phyloP scores from a whole-genome alignment of 2,113 vertebrate species.

The Ammodytes dubius region DNA sequence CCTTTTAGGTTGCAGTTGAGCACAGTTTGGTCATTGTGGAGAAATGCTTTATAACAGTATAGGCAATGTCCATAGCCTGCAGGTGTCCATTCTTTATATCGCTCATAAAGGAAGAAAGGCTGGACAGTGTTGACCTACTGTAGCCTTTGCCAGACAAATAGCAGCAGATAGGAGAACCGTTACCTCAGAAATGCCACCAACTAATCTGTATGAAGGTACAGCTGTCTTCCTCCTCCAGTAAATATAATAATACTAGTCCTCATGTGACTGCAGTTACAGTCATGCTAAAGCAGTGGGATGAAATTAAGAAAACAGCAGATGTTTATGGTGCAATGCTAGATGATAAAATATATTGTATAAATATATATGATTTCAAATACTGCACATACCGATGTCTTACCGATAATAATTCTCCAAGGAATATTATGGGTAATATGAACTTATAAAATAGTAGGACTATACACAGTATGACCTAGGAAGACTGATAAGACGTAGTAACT shows the following conservation, averaged over 20 bases:
- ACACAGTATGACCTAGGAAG: neutral
- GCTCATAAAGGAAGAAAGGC: slow-evolving; percentile 58
- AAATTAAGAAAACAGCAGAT: slow-evolving; percentile 52
- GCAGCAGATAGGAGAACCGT: slow-evolving; percentile 74
- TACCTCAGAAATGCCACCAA: slow-evolving; percentile 88
- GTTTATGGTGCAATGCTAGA: neutral
- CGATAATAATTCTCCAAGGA: neutral
- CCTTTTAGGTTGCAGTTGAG: slow-evolving; percentile 20
- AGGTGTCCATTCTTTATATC: slow-evolving; percentile 50
- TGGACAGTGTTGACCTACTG: slow-evolving; percentile 7
- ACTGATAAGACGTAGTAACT: neutral
- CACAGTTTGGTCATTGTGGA: slow-evolving; percentile 18
- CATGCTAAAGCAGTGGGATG: slow-evolving; percentile 48
- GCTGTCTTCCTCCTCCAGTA: slow-evolving; percentile 86
- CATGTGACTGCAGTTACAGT: slow-evolving; percentile 18
- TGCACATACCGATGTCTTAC: neutral
- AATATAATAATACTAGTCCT: neutral
- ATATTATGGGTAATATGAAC: neutral
- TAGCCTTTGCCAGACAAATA: slow-evolving; percentile 60
- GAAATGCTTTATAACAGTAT: slow-evolving; percentile 9
- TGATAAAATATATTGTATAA: slow-evolving; percentile 2
- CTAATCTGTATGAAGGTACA: slow-evolving; percentile 86
- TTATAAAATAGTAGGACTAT: neutral
- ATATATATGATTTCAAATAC: neutral
- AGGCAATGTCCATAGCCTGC: slow-evolving; percentile 39